phyloP scores from a whole-genome alignment of 2,888 invertebrate species.

The Lacanobia oleracea region DNA sequence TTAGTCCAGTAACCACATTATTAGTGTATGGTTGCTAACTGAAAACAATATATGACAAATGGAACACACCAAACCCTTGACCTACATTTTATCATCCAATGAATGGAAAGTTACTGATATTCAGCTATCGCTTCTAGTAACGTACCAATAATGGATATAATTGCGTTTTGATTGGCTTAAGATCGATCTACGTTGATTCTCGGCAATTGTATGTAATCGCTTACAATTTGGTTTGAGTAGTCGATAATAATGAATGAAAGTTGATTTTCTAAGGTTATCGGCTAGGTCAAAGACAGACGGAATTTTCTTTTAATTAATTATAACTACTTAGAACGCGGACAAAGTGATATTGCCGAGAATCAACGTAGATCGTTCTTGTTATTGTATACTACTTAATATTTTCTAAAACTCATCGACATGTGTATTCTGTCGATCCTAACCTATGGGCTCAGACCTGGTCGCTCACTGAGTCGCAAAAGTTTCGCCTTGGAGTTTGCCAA shows the following conservation, averaged over 20 bases:
- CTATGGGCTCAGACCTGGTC: too few species aligned
- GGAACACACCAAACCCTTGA: constrained; percentile 21
- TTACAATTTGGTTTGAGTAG: constrained; percentile 38
- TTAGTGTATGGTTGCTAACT: neutral
- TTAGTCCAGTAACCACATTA: neutral
- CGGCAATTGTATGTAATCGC: constrained; percentile 38
- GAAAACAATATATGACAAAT: constrained; percentile 22
- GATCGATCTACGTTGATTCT: constrained; percentile 48
- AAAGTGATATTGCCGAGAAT: too few species aligned
- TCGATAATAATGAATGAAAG: constrained; percentile 27
- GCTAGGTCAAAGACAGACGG: neutral
- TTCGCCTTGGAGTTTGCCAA: too few species aligned
- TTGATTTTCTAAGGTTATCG: neutral
- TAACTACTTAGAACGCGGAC: neutral
- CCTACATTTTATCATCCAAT: constrained; percentile 17
- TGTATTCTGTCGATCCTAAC: too few species aligned
- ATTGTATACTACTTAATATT: too few species aligned
- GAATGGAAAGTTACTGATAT: constrained; percentile 19
- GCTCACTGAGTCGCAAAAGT: too few species aligned
- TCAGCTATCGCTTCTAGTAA: constrained; percentile 19
- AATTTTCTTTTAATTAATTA: neutral
- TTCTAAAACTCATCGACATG: too few species aligned
- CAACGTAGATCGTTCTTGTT: too few species aligned
- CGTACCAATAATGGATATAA: constrained; percentile 37
- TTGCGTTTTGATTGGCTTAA: constrained; percentile 47